A percentile compares a stretch with the other conserved stretches of the same genome.
These are phyloP conservation scores for Lagodon rhomboides DNA, from an alignment of 2,797 vertebrate genomes.

Conservation along the genomic window DNA sequence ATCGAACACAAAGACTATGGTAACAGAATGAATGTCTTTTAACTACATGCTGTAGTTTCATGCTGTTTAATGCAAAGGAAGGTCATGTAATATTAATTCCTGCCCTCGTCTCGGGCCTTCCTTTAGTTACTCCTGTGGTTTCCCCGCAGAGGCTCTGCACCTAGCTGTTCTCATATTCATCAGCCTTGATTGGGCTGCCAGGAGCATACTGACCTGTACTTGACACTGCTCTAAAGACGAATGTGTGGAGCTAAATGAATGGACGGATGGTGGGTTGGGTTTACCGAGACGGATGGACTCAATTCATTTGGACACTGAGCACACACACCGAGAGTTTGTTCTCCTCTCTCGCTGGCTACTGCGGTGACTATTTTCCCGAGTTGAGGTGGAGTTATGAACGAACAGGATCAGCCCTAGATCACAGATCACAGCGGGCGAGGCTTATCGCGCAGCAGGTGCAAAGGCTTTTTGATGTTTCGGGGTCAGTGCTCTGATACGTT, in stretches of 20 bases:
- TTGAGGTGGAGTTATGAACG: constrained; percentile 50
- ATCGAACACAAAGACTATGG: constrained; percentile 22
- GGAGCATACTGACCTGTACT: constrained; percentile 74
- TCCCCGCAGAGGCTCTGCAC: constrained; percentile 35
- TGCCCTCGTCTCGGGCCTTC: constrained; percentile 11
- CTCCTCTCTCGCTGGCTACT: constrained; percentile 15
- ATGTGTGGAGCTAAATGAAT: constrained; percentile 61
- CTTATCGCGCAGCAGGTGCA: constrained; percentile 55
- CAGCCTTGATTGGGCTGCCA: constrained; percentile 74
- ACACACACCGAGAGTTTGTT: constrained; percentile 33
- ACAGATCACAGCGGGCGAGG: constrained; percentile 30
- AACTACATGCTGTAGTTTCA: constrained; percentile 9
- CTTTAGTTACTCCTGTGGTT: constrained; percentile 42
- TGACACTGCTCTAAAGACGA: constrained; percentile 69
- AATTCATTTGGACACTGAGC: constrained; percentile 48
- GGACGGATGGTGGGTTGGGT: constrained; percentile 26
- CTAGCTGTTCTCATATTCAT: constrained; percentile 65
- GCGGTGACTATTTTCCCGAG: constrained; percentile 38
- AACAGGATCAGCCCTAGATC: constrained; percentile 53
- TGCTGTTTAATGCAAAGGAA: constrained; percentile 34
- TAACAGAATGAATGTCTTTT: constrained; percentile 8
- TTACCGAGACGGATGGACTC: constrained; percentile 56
- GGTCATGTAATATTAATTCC: constrained; percentile 51
- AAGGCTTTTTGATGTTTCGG: constrained; percentile 60
- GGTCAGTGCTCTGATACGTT: constrained; percentile 58